Evolutionary conservation across 2,888 invertebrate species (phyloP), one percentile per base, ranked within the genome.

Genomic region (Syrista parreyssii): DNA sequence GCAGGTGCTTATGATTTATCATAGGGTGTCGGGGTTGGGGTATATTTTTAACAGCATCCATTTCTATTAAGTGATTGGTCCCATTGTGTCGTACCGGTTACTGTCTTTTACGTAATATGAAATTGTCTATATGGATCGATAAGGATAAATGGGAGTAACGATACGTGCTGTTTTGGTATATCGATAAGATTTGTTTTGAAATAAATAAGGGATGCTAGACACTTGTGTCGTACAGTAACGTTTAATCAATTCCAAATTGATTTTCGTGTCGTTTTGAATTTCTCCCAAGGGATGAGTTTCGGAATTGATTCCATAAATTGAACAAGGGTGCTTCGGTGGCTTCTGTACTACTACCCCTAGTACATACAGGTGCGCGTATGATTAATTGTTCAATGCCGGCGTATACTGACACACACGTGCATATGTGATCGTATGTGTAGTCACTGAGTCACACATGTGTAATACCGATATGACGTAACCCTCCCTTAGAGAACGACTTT

Each of bases 1-100:
- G 75, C 75, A 75, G 77, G 75, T 77, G 77, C 71, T 75, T 75
- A 75, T 69, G 77, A 36, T 55, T 77, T 75, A 77, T 77, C 74
- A 74, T 36, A 32, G 23, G 71, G 33, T 23, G 31, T 71, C 55
- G 23, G 55, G 23, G 1, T 23, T 55, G 23, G 55, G 55, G 23
- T 55, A 1, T 55, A 55, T 23, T 55, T 55, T 55, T 55, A 55
- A 55, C 55, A 55, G 55, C 55, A 55, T 55, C 55, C 55, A 23
- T 9, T 9, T 9, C 55, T 9, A 23, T 23, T 23, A 55, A 55
- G 23, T 55, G 55, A 55, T 55, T 55, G 55, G 55, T 23, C 55
- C 55, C 23, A 23, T 9, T 55, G 55, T 55, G 15, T 55, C 55
- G 23, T 55, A 23, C 9, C 12, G 36, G 36, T 36, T 3, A 36